A percentile compares a stretch with the other conserved stretches of the same genome.
Evolutionary conservation across 2,113 vertebrate species (phyloP).

Genomic region (Elephas maximus): DNA sequence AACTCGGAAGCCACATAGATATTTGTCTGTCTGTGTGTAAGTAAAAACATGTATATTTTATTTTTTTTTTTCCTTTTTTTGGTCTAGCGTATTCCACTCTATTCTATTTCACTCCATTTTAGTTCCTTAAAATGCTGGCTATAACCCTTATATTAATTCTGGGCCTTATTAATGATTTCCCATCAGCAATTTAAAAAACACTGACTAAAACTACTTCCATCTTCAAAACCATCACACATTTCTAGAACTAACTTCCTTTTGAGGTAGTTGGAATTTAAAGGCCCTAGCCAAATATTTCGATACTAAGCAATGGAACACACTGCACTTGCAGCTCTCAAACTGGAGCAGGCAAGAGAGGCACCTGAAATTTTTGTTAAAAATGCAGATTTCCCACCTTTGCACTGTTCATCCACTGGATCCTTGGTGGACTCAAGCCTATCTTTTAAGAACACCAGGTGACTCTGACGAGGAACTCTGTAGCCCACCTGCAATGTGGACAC

Average conservation of each 20-base stretch:
- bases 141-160: neutral
- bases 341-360: neutral
- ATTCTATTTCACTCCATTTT: neutral
- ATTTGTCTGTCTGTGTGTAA: rapidly evolving
- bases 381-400: rapidly evolving
- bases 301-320: neutral
- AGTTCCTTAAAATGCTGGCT: neutral
- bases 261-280: too few relatives aligned
- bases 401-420: neutral
- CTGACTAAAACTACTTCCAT: neutral
- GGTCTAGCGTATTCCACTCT: neutral
- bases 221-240: neutral
- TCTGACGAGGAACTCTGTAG: too few relatives aligned
- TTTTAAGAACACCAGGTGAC: neutral
- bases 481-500: rapidly evolving
- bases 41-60: neutral
- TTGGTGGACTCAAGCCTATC: too few relatives aligned
- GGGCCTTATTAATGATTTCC: neutral
- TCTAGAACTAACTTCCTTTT: neutral
- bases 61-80: neutral
- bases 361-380: neutral
- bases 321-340: neutral
- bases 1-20: neutral
- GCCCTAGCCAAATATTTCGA: neutral
- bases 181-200: neutral